Conservation (phyloP, 2,113 vertebrate species). For the Microcebus jonahi region DNA sequence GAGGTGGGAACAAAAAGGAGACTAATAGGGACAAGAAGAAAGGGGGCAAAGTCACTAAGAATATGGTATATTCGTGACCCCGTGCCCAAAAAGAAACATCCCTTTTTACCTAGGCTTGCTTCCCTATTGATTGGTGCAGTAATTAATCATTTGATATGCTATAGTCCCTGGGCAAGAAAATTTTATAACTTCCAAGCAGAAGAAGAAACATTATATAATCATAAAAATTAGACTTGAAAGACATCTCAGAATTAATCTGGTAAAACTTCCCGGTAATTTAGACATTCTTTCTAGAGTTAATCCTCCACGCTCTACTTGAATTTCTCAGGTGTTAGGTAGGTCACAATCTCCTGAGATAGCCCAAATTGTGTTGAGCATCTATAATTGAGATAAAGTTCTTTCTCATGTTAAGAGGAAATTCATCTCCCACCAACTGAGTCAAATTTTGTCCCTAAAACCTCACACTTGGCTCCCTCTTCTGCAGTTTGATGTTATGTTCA, state of each 20-base stretch:
- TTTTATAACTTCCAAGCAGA: background rate
- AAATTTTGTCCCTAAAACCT: background rate
- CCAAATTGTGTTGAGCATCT: slow-evolving; percentile 40
- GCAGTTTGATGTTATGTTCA: background rate
- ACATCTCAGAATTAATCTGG: background rate
- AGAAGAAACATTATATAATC: slow-evolving; percentile 42
- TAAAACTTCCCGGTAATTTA: background rate
- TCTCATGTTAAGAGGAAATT: slow-evolving; percentile 58
- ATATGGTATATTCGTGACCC: background rate
- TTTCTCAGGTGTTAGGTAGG: slow-evolving; percentile 11
- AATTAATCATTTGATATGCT: background rate
- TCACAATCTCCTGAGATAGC: slow-evolving; percentile 47
- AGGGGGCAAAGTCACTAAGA: background rate
- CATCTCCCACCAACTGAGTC: slow-evolving; percentile 47
- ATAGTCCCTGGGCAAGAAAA: background rate
- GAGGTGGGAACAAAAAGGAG: background rate
- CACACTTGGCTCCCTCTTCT: background rate
- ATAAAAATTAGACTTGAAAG: slow-evolving; percentile 26
- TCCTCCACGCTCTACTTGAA: background rate
- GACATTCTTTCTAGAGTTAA: slow-evolving; percentile 1
- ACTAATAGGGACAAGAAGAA: background rate
- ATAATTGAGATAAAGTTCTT: slow-evolving; percentile 46
- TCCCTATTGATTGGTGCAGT: background rate
- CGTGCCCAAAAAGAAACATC: background rate
- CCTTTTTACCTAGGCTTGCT: background rate